Conservation (phyloP, 1,140 invertebrate species). For the Tetranychus urticae region DNA sequence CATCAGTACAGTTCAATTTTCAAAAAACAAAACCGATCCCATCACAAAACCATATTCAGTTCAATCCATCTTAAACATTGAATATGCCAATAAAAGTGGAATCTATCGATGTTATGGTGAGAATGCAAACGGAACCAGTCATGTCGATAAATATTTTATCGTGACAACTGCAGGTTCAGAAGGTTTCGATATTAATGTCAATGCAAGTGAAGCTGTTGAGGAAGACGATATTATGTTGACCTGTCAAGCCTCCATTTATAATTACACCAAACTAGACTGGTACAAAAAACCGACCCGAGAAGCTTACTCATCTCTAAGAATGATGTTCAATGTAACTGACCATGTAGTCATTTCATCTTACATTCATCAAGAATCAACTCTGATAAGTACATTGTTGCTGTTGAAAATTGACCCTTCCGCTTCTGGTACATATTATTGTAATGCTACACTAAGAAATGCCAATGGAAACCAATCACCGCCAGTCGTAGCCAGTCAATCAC, state of each 20-base stretch:
- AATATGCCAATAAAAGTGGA: background rate
- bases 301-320: background rate
- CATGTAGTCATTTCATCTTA: background rate
- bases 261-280: constrained; percentile 11
- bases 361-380: background rate
- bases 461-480: background rate
- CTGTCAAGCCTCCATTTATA: constrained; percentile 11
- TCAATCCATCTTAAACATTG: background rate
- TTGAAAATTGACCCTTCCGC: background rate
- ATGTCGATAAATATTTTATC: background rate
- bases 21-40: background rate
- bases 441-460: background rate
- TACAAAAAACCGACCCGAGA: background rate
- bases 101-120: background rate
- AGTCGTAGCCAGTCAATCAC: background rate
- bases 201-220: constrained; percentile 10
- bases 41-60: background rate
- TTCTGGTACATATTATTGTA: background rate
- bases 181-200: constrained; percentile 9
- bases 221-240: constrained; percentile 8
- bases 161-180: constrained; percentile 2
- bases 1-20: background rate
- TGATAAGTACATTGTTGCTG: background rate
- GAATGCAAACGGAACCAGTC: background rate
- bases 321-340: background rate